Evolutionary conservation across 2,888 invertebrate genomes (phyloP), one percentile per base, ranked within the genome.

Genomic region (Agonum fuliginosum): DNA sequence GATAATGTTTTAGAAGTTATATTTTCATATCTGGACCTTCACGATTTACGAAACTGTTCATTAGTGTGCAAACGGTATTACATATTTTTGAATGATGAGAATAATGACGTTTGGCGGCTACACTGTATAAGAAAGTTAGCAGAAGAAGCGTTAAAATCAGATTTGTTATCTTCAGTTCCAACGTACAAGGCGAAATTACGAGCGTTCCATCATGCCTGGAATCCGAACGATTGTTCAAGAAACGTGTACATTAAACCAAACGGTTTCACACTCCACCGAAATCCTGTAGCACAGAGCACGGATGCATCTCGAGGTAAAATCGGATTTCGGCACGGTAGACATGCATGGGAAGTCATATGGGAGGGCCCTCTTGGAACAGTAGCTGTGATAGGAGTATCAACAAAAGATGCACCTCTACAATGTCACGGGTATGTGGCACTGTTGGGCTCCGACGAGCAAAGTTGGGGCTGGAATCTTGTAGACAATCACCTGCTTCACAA

Each of bases 401-500:
- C 97, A 0, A 96, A 95, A 88, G 97, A 98, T 85, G 97, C 98
- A 6, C 92, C 96, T 41, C 88, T 98, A 79, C 96, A 98, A 86
- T 96, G 96, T 86, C 96, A 95, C 83, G 98, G 99, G 74, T 99
- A 99, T 89, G 95, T 98, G 69, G 95, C 98, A 5, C 89, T 99
- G 78, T 88, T 99, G 80, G 99, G 99, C 27, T 95, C 96, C 3
- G 97, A 99, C 88, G 96, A 97, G 86, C 95, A 98, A 86, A 98
- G 97, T 84, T 99, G 99, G 99, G 99, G 99, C 10, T 99, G 99
- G 99, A 99, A 99, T 90, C 90, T 99, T 82, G 98, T 99, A 69
- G 98, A 99, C 88, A 99, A 98, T 89, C 94, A 96, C 88, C 91
- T 99, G 81, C 89, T 98, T 82, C 98, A 99, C 86, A 97, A 98